These are phyloP conservation scores for Dreissena rostriformis DNA, from an alignment of 1,140 invertebrate species.

Conservation along the genomic window DNA sequence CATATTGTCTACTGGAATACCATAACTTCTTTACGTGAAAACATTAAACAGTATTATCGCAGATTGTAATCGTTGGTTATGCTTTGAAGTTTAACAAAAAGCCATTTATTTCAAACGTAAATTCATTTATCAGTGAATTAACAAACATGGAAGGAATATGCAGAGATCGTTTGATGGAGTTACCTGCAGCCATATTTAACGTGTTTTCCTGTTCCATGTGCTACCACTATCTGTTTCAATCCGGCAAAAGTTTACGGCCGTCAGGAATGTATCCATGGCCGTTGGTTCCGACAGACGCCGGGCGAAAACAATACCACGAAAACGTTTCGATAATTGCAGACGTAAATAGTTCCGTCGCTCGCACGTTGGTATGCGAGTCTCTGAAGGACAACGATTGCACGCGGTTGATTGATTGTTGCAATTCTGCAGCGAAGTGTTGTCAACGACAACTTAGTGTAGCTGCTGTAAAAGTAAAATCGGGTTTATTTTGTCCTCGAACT, in stretches of 20 bases:
- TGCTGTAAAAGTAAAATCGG: background rate
- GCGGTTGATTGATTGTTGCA: constrained; percentile 63
- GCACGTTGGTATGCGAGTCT: constrained; percentile 41
- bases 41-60: no score
- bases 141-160: constrained; percentile 23
- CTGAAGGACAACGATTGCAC: constrained; percentile 54
- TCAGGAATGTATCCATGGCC: background rate
- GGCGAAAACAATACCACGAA: constrained; percentile 7
- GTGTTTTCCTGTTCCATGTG: constrained; percentile 61
- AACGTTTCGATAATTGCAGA: constrained; percentile 47
- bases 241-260: constrained; percentile 17
- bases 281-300: constrained; percentile 25
- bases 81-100: no score
- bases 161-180: constrained; percentile 31
- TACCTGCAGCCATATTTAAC: constrained; percentile 42
- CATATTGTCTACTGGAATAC: no score
- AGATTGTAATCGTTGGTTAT: no score
- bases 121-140: no score
- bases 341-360: constrained; percentile 46
- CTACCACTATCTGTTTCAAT: constrained; percentile 56
- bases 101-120: no score
- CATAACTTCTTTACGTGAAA: no score
- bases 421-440: constrained; percentile 59
- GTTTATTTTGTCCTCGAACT: constrained; percentile 61
- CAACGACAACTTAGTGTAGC: constrained; percentile 41